Base-by-base conservation (phyloP, 2,888 invertebrate species). In the Allolobophora icterica region DNA sequence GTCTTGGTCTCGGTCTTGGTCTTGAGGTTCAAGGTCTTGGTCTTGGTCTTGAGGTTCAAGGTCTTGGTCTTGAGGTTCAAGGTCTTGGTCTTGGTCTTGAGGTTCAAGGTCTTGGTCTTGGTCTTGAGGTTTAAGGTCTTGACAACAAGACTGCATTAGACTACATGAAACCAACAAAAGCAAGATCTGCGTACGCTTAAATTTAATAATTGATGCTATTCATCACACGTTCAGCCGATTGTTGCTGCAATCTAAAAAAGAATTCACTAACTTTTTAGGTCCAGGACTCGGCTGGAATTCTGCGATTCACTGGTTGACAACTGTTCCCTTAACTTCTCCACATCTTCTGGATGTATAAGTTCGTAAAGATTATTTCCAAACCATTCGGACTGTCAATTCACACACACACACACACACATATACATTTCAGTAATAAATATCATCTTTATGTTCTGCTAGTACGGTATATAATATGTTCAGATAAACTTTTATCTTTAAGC, bases 271-370 rank as follows among this genome's bases (percentile, higher is more conserved):
- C 96, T 99, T 96, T 99, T 99, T 91, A 99, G 96, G 96, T 99
- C 99, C 92, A 99, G 96, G 93, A 99, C 98, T 92, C 99, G 97
- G 17, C 99, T 99, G 8, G 95, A 95, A 95, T 98, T 98, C 95
- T 98, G 98, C 38, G 98, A 98, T 95, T 99, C 99, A 95, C 98
- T 98, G 0, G 99, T 99, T 92, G 98, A 98, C 91, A 99, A 96
- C 95, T 99, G 99, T 95, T 99, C 99, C 87, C 99, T 96, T 90
- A 99, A 98, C 94, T 96, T 96, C 94, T 99, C 99, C 58, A 98
- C 97, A 95, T 99, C 99, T 95, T 99, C 99, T 0, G 99, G 98
- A 96, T 99, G 99, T 90, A 99, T 97, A 96, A 99, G 97, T 94
- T 99, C 98, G 95, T 97, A 99, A 92, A 99, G 91, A 95, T 98